Conservation (phyloP, 2,888 invertebrate genomes). For the Rugalucina vietnamica region DNA sequence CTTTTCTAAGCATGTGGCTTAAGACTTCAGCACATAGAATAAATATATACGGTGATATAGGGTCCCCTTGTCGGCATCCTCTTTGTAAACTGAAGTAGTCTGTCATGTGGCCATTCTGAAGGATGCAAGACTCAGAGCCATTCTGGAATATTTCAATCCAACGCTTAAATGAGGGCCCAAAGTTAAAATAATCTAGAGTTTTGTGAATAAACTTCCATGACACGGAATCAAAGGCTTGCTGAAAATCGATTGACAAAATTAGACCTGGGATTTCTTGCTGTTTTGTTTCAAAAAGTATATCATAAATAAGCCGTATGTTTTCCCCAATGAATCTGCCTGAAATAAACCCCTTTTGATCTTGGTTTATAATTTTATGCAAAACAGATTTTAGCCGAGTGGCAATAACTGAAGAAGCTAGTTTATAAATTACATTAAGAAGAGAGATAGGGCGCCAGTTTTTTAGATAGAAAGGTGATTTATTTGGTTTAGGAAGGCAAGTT, state of each 20-base stretch:
- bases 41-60: too few relatives aligned
- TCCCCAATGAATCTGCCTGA: neutral
- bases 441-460: neutral
- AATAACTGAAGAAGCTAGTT: neutral
- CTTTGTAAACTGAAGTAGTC: too few relatives aligned
- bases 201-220: neutral
- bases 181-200: neutral
- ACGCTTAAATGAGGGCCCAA: too few relatives aligned
- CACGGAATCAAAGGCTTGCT: neutral
- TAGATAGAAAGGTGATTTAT: neutral
- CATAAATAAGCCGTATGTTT: neutral
- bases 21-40: too few relatives aligned
- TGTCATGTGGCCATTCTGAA: too few relatives aligned
- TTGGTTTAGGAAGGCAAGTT: neutral
- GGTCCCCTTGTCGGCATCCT: too few relatives aligned
- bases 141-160: too few relatives aligned
- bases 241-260: neutral
- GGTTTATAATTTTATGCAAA: neutral
- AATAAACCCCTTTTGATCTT: neutral
- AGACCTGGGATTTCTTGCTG: neutral
- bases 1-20: too few relatives aligned
- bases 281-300: conserved; percentile 4
- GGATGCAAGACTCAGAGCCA: too few relatives aligned
- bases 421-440: neutral
- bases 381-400: neutral